Evolutionary conservation across 2,113 vertebrate species (phyloP), one percentile per base, ranked within the genome.

Genomic region (Chlorodrepanis virens): DNA sequence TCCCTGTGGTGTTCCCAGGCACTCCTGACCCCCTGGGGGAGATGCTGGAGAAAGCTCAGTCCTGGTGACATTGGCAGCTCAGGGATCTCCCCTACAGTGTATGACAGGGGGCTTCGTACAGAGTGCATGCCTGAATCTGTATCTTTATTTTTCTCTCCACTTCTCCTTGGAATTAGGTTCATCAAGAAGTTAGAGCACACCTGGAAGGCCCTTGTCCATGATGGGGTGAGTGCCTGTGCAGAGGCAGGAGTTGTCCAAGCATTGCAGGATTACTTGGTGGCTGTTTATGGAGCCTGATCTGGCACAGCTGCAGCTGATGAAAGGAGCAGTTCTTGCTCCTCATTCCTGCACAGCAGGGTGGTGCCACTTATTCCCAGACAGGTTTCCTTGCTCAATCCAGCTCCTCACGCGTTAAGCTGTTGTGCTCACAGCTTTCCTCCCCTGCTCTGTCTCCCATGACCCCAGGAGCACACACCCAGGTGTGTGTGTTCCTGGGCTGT

Each of bases 181-280:
- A 99, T 99, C 97, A 99, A 99, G 98, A 99, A 99, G 95, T 91
- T 99, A 71, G 99, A 99, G 67, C 99, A 99, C 85, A 99, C 99
- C 37, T 99, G 99, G 99, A 99, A 99, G 96, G 99, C 99, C 88
- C 98, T 99, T 15, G 99, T 99, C 87, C 99, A 99, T 1, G 99
- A 99, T 0, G 99, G 99, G 98, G 99, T 99, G 96, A 98, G 99
- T 98, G 39, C 23, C 59, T 42, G 37, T 80, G 57, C 71, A n/a
- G 49, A 49, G 71, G 60, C 80, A 81, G 89, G 71, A 61, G 23
- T 24, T 61, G 65, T 25, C 72, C 35, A 24, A 52, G 65, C 69
- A n/a, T 57, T 1, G 0, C 70, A 85, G 78, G 54, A 33, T 81
- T 81, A 68, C 72, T 61, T 94, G 54, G 25, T 86, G 17, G 52